A percentile compares a stretch with the other conserved stretches of the same genome.
phyloP scores from a whole-genome alignment of 2,888 invertebrate species.

The Hetaerina titia region DNA sequence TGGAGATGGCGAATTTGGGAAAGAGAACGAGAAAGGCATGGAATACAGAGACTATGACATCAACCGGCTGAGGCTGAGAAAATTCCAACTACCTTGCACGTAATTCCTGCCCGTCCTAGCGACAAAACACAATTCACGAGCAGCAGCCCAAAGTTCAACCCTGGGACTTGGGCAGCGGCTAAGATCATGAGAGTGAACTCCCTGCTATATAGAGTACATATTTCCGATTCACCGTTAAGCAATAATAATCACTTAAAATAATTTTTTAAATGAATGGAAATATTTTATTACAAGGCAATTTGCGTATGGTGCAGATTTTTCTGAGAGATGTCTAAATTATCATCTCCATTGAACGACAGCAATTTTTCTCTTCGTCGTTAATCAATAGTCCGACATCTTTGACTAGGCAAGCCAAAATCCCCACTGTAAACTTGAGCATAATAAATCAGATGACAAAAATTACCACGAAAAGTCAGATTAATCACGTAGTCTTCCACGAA shows the following conservation, averaged over 20 bases:
- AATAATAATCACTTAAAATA: not conserved
- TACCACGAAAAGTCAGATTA: too few species aligned
- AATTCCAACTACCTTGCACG: not conserved
- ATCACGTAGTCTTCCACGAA: too few species aligned
- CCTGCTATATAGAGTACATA: not conserved
- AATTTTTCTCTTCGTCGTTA: too few species aligned
- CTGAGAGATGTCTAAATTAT: too few species aligned
- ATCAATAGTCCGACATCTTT: too few species aligned
- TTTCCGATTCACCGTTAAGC: not conserved
- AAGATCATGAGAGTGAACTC: not conserved
- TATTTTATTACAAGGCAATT: too few species aligned
- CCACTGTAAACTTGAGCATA: too few species aligned
- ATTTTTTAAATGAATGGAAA: too few species aligned
- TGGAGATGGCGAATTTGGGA: not conserved
- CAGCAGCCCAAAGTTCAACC: not conserved
- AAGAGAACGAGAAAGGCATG: slow-evolving; percentile 10
- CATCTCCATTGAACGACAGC: too few species aligned
- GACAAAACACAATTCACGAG: not conserved
- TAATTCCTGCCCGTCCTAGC: not conserved
- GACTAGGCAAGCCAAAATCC: too few species aligned
- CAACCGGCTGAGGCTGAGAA: not conserved
- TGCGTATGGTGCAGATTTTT: too few species aligned
- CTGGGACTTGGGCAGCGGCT: not conserved
- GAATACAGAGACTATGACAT: not conserved
- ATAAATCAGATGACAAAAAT: too few species aligned